Evolutionary conservation across 2,113 vertebrate genomes (phyloP).

Genomic region (Hippocampus guttulatus): DNA sequence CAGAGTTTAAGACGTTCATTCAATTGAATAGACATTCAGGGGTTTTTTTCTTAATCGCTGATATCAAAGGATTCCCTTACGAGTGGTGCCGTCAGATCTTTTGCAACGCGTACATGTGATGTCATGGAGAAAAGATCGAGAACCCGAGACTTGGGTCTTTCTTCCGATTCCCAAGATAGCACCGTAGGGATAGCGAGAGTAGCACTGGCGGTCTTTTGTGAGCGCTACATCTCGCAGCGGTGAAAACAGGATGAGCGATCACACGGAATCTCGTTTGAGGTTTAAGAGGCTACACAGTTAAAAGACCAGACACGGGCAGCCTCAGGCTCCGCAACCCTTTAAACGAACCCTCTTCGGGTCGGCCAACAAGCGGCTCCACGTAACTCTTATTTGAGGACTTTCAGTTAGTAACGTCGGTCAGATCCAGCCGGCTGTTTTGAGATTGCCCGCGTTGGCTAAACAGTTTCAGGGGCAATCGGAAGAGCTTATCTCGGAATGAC

Average conservation of each 20-base stretch:
- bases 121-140: too few relatives aligned
- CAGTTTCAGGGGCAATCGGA: slow-evolving; percentile 11
- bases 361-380: slow-evolving; percentile 2
- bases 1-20: slow-evolving; percentile 23
- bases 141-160: background rate
- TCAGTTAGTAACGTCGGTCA: background rate
- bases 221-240: background rate
- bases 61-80: background rate
- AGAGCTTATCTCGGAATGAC: background rate
- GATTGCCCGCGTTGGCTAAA: background rate
- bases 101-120: too few relatives aligned
- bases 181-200: too few relatives aligned
- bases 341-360: background rate
- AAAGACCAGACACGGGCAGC: slow-evolving; percentile 20
- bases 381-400: slow-evolving; percentile 3
- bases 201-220: background rate
- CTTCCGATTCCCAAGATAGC: background rate
- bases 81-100: background rate
- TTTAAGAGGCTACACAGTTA: slow-evolving; percentile 28
- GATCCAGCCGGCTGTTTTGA: background rate
- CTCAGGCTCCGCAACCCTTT: background rate
- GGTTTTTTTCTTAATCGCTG: background rate
- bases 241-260: slow-evolving; percentile 20
- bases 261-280: background rate
- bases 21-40: slow-evolving; percentile 32